Evolutionary conservation across 2,797 vertebrate species (phyloP).

Genomic region (Pygocentrus nattereri): DNA sequence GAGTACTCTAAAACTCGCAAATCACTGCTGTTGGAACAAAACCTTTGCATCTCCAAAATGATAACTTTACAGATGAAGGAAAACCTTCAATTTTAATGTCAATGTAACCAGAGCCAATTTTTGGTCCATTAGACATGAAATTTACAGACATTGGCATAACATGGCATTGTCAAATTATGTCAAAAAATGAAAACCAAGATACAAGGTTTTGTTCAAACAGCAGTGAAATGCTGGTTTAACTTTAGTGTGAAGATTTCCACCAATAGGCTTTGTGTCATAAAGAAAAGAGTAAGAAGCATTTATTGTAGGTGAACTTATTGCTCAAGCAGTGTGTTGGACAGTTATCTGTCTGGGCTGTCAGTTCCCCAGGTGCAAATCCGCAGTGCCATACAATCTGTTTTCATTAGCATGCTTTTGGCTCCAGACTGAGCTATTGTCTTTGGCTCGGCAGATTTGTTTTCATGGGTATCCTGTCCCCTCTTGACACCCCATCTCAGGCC

Average conservation of each 20-base stretch:
- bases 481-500: slow-evolving; percentile 53
- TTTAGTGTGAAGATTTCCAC: neutral
- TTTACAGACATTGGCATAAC: too few relatives aligned
- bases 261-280: neutral
- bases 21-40: too few relatives aligned
- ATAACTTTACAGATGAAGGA: too few relatives aligned
- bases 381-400: slow-evolving; percentile 36
- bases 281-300: neutral
- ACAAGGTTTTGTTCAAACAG: too few relatives aligned
- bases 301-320: neutral
- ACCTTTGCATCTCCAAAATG: too few relatives aligned
- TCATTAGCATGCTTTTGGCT: slow-evolving; percentile 44
- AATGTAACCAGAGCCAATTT: too few relatives aligned
- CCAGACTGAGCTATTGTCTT: slow-evolving; percentile 41
- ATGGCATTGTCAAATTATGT: too few relatives aligned
- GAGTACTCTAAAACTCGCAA: neutral
- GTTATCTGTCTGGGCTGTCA: slow-evolving; percentile 16
- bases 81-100: too few relatives aligned
- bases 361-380: slow-evolving; percentile 12
- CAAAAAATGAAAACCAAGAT: too few relatives aligned
- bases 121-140: too few relatives aligned
- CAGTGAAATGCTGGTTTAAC: neutral
- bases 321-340: neutral
- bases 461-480: slow-evolving; percentile 45
- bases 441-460: slow-evolving; percentile 52